Evolutionary conservation across 2,113 vertebrate species (phyloP).

Genomic region (Deroptyus accipitrinus): DNA sequence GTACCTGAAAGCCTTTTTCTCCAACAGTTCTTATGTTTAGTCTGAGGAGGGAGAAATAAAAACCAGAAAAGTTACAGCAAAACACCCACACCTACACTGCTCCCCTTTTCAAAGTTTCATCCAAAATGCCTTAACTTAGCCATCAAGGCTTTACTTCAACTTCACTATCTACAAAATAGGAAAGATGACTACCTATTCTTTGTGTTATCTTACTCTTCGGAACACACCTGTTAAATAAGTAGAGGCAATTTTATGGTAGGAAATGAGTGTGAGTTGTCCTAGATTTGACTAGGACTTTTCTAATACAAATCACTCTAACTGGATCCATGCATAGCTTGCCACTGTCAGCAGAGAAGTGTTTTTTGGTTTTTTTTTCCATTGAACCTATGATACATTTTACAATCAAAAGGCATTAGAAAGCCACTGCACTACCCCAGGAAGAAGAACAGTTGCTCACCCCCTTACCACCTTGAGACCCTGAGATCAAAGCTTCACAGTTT

Average conservation of each 20-base stretch:
- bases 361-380: background rate
- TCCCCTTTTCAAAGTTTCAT: background rate
- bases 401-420: background rate
- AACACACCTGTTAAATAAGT: background rate
- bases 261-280: background rate
- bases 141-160: background rate
- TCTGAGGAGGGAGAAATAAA: background rate
- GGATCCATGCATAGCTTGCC: background rate
- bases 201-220: background rate
- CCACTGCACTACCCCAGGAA: background rate
- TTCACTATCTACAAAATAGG: background rate
- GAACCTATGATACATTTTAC: background rate
- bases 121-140: background rate
- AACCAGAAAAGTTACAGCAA: background rate
- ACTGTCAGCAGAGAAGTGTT: background rate
- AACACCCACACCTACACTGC: background rate
- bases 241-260: background rate
- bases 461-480: background rate
- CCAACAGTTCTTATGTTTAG: background rate
- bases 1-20: background rate
- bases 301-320: background rate
- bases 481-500: background rate
- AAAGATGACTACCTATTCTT: background rate
- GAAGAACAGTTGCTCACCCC: background rate
- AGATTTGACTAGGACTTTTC: background rate